Base-by-base conservation (phyloP, 1,140 invertebrate species). In the Drosophila ficusphila region DNA sequence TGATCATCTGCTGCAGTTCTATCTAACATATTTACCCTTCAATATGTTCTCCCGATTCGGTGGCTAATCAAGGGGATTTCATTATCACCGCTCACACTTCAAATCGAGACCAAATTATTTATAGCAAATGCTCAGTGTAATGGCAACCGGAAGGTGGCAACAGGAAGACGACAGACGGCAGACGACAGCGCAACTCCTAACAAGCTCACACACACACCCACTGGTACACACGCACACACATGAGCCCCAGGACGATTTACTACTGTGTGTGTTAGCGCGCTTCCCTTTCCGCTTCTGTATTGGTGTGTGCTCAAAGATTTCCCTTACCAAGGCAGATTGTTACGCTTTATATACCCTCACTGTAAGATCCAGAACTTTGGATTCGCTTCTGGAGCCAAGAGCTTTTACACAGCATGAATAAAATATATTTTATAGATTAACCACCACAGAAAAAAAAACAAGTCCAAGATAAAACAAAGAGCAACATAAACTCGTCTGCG, bases 31-130 rank as follows among this genome's bases (percentile, higher is more conserved):
- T 41, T 2, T 21, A 2, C 2, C 7, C 12, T 2, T 9, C 21
- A 14, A 12, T 44, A 44, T 44, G 8, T 39, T 19, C 44, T 51
- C 27, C 33, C 51, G 21, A 41, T 51, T 67, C 18, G 46, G 48
- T 33, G 67, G 56, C 67, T 74, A 86, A 86, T 86, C 82, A 88
- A 86, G 85, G 68, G 67, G 74, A 86, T 86, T 76, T 70, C 62
- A 72, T 76, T 67, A 69, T 56, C 76, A 58, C 69, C 18, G 56
- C 60, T 64, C 60, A 49, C 57, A 76, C 67, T 70, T 76, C 57
- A 79, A 72, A 79, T 79, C 79, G 56, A 53, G 64, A 46, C 62
- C 72, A 49, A 74, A 75, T 82, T 77, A 69, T 79, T 74, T 79
- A 79, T 79, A 62, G 41, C 61, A 48, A 41, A 60, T 75, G 81